Conservation (phyloP, 2,888 invertebrate species). For the Myathropa florea region DNA sequence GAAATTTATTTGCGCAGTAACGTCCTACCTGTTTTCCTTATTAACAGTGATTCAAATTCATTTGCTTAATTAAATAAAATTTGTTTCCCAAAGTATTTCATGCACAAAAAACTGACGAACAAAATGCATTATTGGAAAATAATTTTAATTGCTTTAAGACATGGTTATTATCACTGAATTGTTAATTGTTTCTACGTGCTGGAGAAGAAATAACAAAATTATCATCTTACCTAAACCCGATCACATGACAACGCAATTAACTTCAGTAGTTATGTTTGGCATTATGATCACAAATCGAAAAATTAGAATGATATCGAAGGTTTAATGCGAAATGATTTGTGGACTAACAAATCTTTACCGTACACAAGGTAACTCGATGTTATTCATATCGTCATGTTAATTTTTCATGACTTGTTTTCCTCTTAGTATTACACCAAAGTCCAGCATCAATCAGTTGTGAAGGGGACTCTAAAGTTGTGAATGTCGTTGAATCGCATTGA, state of each 20-base stretch:
- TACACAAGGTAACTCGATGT: not conserved
- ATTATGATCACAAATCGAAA: not conserved
- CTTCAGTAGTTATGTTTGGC: not conserved
- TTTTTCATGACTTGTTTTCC: not conserved
- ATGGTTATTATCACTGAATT: not conserved
- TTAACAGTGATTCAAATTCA: not conserved
- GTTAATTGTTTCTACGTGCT: conserved; percentile 3
- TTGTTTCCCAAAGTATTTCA: not conserved
- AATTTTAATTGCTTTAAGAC: not conserved
- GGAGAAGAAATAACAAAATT: not conserved
- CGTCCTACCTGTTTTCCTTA: not conserved
- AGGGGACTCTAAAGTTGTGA: not conserved
- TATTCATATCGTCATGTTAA: not conserved
- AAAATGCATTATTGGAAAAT: not conserved
- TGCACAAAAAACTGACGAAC: not conserved
- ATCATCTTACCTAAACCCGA: not conserved
- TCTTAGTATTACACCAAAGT: not conserved
- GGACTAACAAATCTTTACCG: not conserved
- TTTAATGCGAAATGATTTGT: not conserved
- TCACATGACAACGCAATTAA: not conserved
- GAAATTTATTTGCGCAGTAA: not conserved
- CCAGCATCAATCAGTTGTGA: not conserved
- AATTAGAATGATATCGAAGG: conserved; percentile 5
- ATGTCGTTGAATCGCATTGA: not conserved
- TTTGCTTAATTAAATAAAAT: not conserved